Conservation (phyloP, 2,888 invertebrate species). For the Drosophila eohydei region DNA sequence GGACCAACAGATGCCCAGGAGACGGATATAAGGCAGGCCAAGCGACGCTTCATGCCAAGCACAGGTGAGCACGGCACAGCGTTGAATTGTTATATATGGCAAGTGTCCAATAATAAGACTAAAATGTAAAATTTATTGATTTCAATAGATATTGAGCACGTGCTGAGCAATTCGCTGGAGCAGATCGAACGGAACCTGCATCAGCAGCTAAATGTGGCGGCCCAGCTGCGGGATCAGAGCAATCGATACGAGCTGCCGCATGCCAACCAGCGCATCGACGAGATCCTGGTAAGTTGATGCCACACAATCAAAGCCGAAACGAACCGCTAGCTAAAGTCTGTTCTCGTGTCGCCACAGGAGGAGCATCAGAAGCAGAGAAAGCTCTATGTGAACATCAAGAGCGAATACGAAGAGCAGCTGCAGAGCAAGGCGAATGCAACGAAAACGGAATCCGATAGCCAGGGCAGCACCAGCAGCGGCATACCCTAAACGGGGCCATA, state of each 20-base stretch:
- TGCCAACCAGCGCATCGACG: conserved; percentile 81
- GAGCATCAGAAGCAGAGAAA: conserved; percentile 84
- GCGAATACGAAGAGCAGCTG: conserved; percentile 82
- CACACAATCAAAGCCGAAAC: too few relatives aligned
- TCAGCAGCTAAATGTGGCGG: conserved; percentile 81
- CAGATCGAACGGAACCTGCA: conserved; percentile 80
- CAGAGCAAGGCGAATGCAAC: conserved; percentile 61
- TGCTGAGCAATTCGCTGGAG: conserved; percentile 79
- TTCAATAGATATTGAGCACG: conserved; percentile 80
- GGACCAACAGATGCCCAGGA: conserved; percentile 20
- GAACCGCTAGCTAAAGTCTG: neutral
- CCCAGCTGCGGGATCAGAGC: conserved; percentile 81
- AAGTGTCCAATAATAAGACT: too few relatives aligned
- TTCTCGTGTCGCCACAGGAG: conserved; percentile 65
- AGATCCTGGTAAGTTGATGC: conserved; percentile 79
- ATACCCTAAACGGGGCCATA: conserved; percentile 20
- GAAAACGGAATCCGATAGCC: conserved; percentile 16
- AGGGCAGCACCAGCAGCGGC: conserved; percentile 13
- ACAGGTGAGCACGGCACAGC: conserved; percentile 52
- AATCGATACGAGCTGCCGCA: conserved; percentile 79
- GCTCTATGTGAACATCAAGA: conserved; percentile 82
- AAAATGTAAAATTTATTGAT: neutral
- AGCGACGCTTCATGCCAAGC: conserved; percentile 67
- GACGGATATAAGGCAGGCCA: conserved; percentile 49
- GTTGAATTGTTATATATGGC: too few relatives aligned